Base-by-base conservation (phyloP, 1,140 invertebrate species). In the Bicyclus anynana region DNA sequence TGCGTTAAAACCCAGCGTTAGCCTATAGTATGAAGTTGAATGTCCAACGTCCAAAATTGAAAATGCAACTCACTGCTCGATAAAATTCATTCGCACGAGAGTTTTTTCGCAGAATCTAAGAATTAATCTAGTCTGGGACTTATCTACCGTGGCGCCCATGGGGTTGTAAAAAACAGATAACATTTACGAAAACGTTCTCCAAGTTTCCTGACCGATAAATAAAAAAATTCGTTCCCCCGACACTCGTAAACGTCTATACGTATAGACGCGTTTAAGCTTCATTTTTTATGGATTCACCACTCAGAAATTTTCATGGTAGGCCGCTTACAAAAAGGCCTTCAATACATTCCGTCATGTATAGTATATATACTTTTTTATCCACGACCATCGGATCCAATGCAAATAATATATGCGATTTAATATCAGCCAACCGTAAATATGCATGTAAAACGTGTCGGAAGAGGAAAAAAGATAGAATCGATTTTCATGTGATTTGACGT, bases 321-420 rank as follows among this genome's bases (percentile, higher is more conserved):
- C 51, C 35, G 56, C 50, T 5, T 37, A 46, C 50, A 49, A 52
- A 59, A 59, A 59, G 49, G 49, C 38, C 40, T 17, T 26, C 35
- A 49, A 51, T 58, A 52, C 23, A 55, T 47, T 47, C 37, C 53
- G 44, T 40, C 9, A 35, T 44, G 17, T 20, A 20, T 20, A 20
- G n/a, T 10, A 10, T 29, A 29, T 29, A 33, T 1, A 49, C 27
- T 14, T 33, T 42, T 53, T 53, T 53, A 26, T n/a, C 59, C 47
- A 33, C 42, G 50, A 38, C 42, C 42, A 20, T 29, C 59, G 21
- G 40, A 47, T 56, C 35, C 57, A 53, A 52, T 40, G 44, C 50
- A 65, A 60, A 60, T 53, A 64, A 55, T 60, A 44, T 55, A 56
- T 55, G 40, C 62, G 42, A 61, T 57, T 65, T 65, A 65, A 57